Percentiles rank a stretch among this genome's conserved stretches.
Conservation (phyloP, 2,888 invertebrate species). For the Watsonalla binaria region DNA sequence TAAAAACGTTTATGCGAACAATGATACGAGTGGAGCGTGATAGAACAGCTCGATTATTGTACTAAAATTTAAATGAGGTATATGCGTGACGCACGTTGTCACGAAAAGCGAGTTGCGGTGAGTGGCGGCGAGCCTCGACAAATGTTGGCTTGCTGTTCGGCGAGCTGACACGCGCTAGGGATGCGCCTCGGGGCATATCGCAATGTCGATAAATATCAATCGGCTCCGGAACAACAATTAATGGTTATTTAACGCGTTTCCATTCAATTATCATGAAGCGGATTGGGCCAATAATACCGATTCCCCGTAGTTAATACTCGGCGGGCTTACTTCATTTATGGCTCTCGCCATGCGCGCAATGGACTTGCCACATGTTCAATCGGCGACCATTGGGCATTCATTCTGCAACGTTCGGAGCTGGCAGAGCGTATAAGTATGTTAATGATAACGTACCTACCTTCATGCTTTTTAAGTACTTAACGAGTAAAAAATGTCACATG, state of each 20-base stretch:
- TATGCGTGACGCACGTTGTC: slow-evolving; percentile 52
- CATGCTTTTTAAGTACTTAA: slow-evolving; percentile 33
- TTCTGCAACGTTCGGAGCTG: slow-evolving; percentile 53
- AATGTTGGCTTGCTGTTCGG: slow-evolving; percentile 5
- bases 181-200: slow-evolving; percentile 28
- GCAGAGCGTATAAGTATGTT: slow-evolving; percentile 57
- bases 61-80: slow-evolving; percentile 45
- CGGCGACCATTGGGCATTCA: slow-evolving; percentile 47
- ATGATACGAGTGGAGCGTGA: slow-evolving; percentile 29
- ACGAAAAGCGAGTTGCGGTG: slow-evolving; percentile 44
- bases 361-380: slow-evolving; percentile 47
- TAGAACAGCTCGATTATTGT: slow-evolving; percentile 38
- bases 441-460: slow-evolving; percentile 33
- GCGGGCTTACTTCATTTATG: slow-evolving; percentile 55
- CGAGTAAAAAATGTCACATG: slow-evolving; percentile 41
- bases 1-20: slow-evolving; percentile 30
- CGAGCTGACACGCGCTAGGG: slow-evolving; percentile 20
- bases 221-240: slow-evolving; percentile 58
- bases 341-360: slow-evolving; percentile 46
- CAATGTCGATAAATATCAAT: slow-evolving; percentile 54
- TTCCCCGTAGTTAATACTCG: slow-evolving; percentile 60
- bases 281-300: slow-evolving; percentile 64
- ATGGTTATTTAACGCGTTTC: slow-evolving; percentile 68
- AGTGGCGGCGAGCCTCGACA: slow-evolving; percentile 20
- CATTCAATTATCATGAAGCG: slow-evolving; percentile 67